phyloP scores from a whole-genome alignment of 2,797 vertebrate species.

The Malacoraja senta region DNA sequence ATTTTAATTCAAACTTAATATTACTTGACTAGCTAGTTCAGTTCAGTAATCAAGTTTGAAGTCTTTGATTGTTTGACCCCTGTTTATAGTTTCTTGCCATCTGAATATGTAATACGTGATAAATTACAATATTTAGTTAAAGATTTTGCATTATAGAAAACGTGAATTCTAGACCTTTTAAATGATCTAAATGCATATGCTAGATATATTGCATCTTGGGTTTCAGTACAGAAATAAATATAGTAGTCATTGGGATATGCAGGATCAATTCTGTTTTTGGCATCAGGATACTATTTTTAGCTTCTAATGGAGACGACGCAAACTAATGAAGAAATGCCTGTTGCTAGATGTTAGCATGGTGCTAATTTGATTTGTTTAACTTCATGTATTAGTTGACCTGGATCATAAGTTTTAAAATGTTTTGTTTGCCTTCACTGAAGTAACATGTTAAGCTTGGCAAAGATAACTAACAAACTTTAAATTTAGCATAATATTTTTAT shows the following conservation, averaged over 20 bases:
- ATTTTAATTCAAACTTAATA: not conserved
- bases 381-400: not conserved
- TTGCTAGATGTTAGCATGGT: not conserved
- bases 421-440: not conserved
- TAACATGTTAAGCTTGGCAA: not conserved
- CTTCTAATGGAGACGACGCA: not conserved
- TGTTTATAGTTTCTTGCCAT: not conserved
- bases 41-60: not conserved
- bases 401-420: not conserved
- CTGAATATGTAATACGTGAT: not conserved
- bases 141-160: not conserved
- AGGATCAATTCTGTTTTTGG: constrained; percentile 17
- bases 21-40: not conserved
- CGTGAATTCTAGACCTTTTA: not conserved
- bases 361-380: not conserved
- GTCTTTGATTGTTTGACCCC: not conserved
- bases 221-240: constrained; percentile 24
- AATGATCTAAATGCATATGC: not conserved
- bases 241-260: constrained; percentile 23
- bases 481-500: not conserved
- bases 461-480: not conserved
- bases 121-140: not conserved
- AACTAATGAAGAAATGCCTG: not conserved
- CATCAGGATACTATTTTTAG: constrained; percentile 4
- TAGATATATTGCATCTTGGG: constrained; percentile 15